Base-by-base conservation (phyloP, 2,113 vertebrate species). In the Pungitius pungitius region DNA sequence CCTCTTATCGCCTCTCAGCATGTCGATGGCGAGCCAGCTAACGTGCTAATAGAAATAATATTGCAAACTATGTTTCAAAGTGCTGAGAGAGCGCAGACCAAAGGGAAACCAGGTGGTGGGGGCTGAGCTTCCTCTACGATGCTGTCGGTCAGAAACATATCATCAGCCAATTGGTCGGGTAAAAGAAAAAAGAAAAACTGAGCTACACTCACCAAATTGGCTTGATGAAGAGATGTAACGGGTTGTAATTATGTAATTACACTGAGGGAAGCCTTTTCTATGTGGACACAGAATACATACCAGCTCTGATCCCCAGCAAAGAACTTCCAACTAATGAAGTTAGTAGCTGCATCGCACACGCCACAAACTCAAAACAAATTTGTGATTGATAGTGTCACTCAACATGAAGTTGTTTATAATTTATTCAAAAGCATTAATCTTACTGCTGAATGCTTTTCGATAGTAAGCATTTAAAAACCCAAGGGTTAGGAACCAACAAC, bases 161-260 rank as follows among this genome's bases (percentile, higher is more conserved):
- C 12, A 40, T 40, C 39, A 40, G 39, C n/a, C n/a, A n/a, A n/a
- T n/a, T n/a, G 24, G 27, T n/a, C 37, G 12, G 13, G n/a, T 13
- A 0, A 18, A 13, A 33, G 40, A 9, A 11, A 20, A 9, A n/a
- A n/a, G n/a, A n/a, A n/a, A n/a, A n/a, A n/a, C n/a, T 6, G 22
- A 75, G 57, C 39, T 49, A 43, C 26, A 17, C 52, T 49, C 24
- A 70, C 59, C 76, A 62, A 78, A 75, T 15, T 63, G 75, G 71
- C 82, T 79, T 65, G 37, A 26, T 68, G 24, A 62, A 68, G 24
- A 59, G 68, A 78, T 75, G 60, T 26, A 73, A 57, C 82, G 69
- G 54, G 30, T 51, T 64, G 18, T 70, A 70, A n/a, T n/a, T n/a
- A n/a, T n/a, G n/a, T n/a, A n/a, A 61, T 76, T 57, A 67, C 15